phyloP scores from a whole-genome alignment of 2,888 invertebrate species.

The Axea sp. region DNA sequence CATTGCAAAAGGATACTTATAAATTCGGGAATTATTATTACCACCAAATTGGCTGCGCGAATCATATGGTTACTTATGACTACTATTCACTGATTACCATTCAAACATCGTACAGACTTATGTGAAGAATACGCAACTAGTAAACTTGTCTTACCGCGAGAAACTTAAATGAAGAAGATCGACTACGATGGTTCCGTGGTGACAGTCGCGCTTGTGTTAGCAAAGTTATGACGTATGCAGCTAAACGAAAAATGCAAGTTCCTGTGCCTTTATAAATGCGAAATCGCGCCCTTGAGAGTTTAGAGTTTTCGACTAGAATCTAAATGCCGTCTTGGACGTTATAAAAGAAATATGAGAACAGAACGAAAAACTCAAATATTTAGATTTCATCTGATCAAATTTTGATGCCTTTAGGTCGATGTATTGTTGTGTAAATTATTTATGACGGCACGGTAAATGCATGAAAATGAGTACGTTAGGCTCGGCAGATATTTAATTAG shows the following conservation, averaged over 20 bases:
- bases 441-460: conserved; percentile 4
- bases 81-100: conserved; percentile 1
- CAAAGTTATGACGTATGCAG: conserved; percentile 40
- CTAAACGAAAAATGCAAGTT: conserved; percentile 38
- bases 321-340: conserved; percentile 24
- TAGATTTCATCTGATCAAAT: conserved; percentile 19
- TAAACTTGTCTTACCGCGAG: too few relatives aligned
- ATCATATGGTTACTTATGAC: neutral
- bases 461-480: too few relatives aligned
- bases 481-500: conserved; percentile 36
- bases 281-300: conserved; percentile 46
- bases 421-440: conserved; percentile 30
- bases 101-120: too few relatives aligned
- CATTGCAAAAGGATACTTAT: too few relatives aligned
- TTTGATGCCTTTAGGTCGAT: conserved; percentile 13
- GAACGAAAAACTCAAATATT: conserved; percentile 51
- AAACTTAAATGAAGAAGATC: too few relatives aligned
- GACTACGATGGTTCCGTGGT: too few relatives aligned
- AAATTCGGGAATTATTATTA: too few relatives aligned
- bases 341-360: conserved; percentile 47
- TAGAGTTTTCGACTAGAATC: conserved; percentile 40
- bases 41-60: neutral
- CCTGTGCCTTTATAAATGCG: conserved; percentile 47
- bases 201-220: conserved; percentile 25
- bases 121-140: too few relatives aligned